A percentile compares a stretch with the other conserved stretches of the same genome.
Conservation (phyloP, 2,888 invertebrate species). For the Drosophila subsilvestris region DNA sequence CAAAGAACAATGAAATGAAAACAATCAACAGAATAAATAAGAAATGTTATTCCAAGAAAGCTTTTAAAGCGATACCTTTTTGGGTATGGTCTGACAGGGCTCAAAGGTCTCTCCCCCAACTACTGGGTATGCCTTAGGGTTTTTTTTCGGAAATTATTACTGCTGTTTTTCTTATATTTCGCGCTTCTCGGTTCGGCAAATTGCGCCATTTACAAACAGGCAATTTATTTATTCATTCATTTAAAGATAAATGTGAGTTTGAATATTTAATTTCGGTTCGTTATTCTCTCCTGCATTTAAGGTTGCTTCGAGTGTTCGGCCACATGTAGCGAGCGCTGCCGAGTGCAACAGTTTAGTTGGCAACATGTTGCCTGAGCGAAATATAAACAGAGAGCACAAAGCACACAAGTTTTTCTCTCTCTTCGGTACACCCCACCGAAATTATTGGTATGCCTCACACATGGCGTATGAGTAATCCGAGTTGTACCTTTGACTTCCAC, state of each 20-base stretch:
- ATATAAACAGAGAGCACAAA: conserved; percentile 37
- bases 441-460: conserved; percentile 20
- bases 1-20: conserved; percentile 8
- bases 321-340: conserved; percentile 41
- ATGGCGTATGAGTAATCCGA: conserved; percentile 17
- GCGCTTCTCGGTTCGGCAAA: conserved; percentile 12
- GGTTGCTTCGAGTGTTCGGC: conserved; percentile 3
- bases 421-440: conserved; percentile 23
- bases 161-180: conserved; percentile 59
- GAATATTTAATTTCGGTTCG: conserved; percentile 42
- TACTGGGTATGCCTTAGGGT: conserved; percentile 1
- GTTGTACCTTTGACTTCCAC: background rate
- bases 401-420: background rate
- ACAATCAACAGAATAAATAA: conserved; percentile 16
- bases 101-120: background rate
- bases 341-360: conserved; percentile 24
- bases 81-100: background rate
- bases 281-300: conserved; percentile 40
- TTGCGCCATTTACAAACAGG: conserved; percentile 23
- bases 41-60: background rate
- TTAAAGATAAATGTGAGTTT: conserved; percentile 43
- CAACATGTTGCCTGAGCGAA: conserved; percentile 29
- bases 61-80: background rate
- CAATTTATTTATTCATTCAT: conserved; percentile 50
- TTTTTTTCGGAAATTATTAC: background rate